These are phyloP conservation scores for Cerceris rybyensis DNA, from an alignment of 2,888 invertebrate genomes.

Conservation along the genomic window DNA sequence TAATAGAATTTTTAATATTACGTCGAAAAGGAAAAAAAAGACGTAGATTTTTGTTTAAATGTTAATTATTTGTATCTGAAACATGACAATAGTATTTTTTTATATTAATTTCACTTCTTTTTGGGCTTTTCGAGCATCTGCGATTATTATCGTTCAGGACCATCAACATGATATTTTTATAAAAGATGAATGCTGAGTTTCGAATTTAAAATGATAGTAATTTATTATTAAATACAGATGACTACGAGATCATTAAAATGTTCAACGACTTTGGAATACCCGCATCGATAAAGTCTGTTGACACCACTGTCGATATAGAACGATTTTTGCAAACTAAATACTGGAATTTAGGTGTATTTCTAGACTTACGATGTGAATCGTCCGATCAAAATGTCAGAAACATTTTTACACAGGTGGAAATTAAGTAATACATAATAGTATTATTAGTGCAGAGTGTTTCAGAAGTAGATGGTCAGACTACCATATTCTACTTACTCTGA, in stretches of 20 bases:
- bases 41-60: no score
- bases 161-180: no score
- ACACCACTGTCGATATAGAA: conserved; percentile 38
- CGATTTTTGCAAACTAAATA: conserved; percentile 55
- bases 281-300: conserved; percentile 49
- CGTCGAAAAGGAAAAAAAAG: no score
- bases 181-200: no score
- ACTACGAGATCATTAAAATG: conserved; percentile 54
- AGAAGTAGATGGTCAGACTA: no score
- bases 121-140: no score
- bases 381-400: conserved; percentile 7
- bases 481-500: no score
- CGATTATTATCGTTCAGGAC: no score
- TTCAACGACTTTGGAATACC: conserved; percentile 62
- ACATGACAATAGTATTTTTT: no score
- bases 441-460: neutral
- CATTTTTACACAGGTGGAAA: conserved; percentile 48
- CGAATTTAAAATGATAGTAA: neutral
- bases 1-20: no score
- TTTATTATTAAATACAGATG: conserved; percentile 47
- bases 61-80: no score
- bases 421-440: neutral
- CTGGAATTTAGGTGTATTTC: conserved; percentile 63
- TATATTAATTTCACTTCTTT: no score
- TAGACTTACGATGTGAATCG: conserved; percentile 66